These are phyloP conservation scores for Paracyclopina nana DNA, from an alignment of 1,140 invertebrate species.

Conservation along the genomic window DNA sequence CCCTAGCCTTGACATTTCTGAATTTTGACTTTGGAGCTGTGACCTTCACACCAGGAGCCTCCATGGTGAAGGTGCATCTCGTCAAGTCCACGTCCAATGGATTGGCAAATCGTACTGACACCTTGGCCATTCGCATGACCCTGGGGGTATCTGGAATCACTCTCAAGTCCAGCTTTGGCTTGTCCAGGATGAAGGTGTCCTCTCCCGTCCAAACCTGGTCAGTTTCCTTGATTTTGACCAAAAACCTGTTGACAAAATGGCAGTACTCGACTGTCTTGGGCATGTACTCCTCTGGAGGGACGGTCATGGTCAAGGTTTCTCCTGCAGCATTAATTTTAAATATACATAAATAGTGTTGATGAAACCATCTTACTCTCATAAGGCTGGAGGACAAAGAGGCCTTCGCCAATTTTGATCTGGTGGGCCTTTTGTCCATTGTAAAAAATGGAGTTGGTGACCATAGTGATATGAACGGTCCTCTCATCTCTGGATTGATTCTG, in stretches of 20 bases:
- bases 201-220: conserved; percentile 25
- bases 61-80: conserved; percentile 5
- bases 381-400: conserved; percentile 33
- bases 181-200: conserved; percentile 24
- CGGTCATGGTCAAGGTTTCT: conserved; percentile 18
- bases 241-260: conserved; percentile 24
- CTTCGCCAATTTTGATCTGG: conserved; percentile 43
- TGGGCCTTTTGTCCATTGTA: conserved; percentile 50
- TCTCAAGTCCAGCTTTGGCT: conserved; percentile 24
- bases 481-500: conserved; percentile 38
- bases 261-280: conserved; percentile 25
- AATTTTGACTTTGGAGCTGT: conserved; percentile 14
- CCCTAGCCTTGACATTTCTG: conserved; percentile 22
- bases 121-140: neutral
- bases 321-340: conserved; percentile 20
- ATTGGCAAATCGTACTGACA: neutral
- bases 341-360: too few species aligned
- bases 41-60: neutral
- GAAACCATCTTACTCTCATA: neutral
- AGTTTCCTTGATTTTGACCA: conserved; percentile 25
- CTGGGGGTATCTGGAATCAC: neutral
- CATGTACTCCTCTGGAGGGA: conserved; percentile 24
- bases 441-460: conserved; percentile 46
- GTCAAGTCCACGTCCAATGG: neutral
- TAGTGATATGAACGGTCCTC: conserved; percentile 39